These are phyloP conservation scores for Elmis aenea DNA, from an alignment of 2,888 invertebrate species.

Conservation along the genomic window DNA sequence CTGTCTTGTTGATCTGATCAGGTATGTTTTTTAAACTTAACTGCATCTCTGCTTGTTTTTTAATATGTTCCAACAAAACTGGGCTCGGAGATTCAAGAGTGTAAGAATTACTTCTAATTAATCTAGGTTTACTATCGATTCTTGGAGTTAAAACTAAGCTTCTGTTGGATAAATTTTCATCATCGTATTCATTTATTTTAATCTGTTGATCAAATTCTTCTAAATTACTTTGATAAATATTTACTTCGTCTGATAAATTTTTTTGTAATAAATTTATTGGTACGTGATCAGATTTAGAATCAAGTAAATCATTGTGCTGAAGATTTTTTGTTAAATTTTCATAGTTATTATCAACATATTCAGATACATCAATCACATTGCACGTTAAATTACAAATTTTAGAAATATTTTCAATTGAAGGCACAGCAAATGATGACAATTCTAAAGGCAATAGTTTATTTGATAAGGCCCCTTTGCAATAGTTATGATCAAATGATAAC, in stretches of 20 bases:
- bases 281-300: no score
- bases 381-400: constrained; percentile 28
- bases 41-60: constrained; percentile 42
- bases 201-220: neutral
- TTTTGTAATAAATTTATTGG: no score
- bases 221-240: no score
- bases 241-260: no score
- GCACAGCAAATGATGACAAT: constrained; percentile 15
- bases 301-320: no score
- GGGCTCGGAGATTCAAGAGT: constrained; percentile 74
- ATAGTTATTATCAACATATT: constrained; percentile 27
- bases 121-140: constrained; percentile 45
- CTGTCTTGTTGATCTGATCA: neutral
- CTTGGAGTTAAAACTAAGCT: constrained; percentile 9
- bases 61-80: constrained; percentile 61
- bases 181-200: neutral
- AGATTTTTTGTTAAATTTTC: no score
- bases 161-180: neutral
- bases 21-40: neutral
- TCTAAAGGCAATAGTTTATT: constrained; percentile 5
- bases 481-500: constrained; percentile 21
- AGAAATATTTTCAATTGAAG: constrained; percentile 12
- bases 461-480: constrained; percentile 20
- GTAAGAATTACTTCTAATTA: constrained; percentile 73
- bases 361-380: constrained; percentile 34